phyloP scores from a whole-genome alignment of 2,888 invertebrate genomes.

The Apoda limacodes region DNA sequence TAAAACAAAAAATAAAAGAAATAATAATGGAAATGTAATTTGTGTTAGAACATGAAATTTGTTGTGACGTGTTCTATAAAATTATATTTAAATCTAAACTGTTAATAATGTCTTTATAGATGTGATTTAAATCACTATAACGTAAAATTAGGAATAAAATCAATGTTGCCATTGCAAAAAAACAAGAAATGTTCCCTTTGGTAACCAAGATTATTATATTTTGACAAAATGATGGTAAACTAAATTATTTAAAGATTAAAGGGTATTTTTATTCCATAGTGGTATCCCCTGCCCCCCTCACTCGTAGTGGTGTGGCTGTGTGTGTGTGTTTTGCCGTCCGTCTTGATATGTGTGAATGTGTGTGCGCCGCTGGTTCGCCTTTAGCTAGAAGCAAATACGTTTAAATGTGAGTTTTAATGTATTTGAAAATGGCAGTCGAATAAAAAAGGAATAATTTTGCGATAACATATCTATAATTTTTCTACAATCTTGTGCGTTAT shows the following conservation, averaged over 20 bases:
- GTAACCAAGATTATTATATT: too few relatives aligned
- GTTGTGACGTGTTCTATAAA: constrained; percentile 58
- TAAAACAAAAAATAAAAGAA: constrained; percentile 27
- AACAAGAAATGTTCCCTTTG: too few relatives aligned
- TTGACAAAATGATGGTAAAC: too few relatives aligned
- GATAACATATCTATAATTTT: too few relatives aligned
- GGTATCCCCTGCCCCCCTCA: constrained; percentile 42
- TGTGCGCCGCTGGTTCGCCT: constrained; percentile 54
- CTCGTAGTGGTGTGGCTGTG: constrained; percentile 53
- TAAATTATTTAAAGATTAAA: constrained; percentile 5
- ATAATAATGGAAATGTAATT: constrained; percentile 51
- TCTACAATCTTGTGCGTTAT: too few relatives aligned
- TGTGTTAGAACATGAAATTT: constrained; percentile 36
- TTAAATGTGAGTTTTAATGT: constrained; percentile 48
- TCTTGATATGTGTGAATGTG: constrained; percentile 68
- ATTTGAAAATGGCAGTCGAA: constrained; percentile 19
- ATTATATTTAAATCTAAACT: constrained; percentile 51
- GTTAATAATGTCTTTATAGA: constrained; percentile 69
- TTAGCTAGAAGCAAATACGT: constrained; percentile 66
- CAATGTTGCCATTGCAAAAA: constrained; percentile 45
- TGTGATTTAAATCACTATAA: constrained; percentile 62
- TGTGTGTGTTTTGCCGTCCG: constrained; percentile 59
- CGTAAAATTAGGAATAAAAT: constrained; percentile 57
- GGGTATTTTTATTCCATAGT: constrained; percentile 33
- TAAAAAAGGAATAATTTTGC: constrained; percentile 13